These are phyloP conservation scores for Acridotheres tristis DNA, from an alignment of 2,797 vertebrate genomes.

Conservation along the genomic window DNA sequence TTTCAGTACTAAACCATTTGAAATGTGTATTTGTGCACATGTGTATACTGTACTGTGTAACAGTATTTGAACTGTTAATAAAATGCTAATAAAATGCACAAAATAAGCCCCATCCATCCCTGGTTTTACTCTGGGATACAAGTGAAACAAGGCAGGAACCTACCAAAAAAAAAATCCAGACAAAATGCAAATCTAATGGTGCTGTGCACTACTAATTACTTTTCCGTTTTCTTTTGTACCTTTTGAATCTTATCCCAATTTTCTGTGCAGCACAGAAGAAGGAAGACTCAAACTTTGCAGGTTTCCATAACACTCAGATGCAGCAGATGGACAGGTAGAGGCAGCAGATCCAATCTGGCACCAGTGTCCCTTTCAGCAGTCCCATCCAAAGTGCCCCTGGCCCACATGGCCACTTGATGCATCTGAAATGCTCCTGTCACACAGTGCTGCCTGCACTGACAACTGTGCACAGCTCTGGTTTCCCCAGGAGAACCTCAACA, in stretches of 20 bases:
- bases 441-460: conserved; percentile 74
- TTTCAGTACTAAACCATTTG: background rate
- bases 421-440: conserved; percentile 80
- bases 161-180: background rate
- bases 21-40: background rate
- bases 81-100: background rate
- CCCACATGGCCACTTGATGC: conserved; percentile 74
- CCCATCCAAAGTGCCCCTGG: conserved; percentile 75
- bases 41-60: background rate
- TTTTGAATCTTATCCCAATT: background rate
- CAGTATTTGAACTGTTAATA: background rate
- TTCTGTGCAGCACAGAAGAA: background rate
- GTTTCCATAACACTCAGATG: background rate
- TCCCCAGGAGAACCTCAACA: conserved; percentile 29
- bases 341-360: conserved; percentile 78
- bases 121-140: background rate
- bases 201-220: background rate
- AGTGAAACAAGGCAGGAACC: background rate
- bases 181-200: background rate
- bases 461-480: conserved; percentile 65
- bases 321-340: conserved; percentile 83
- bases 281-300: background rate
- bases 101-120: background rate
- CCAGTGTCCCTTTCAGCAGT: conserved; percentile 75
- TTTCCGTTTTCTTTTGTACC: background rate